Base-by-base conservation (phyloP, 2,113 vertebrate species). In the Diglossa brunneiventris region DNA sequence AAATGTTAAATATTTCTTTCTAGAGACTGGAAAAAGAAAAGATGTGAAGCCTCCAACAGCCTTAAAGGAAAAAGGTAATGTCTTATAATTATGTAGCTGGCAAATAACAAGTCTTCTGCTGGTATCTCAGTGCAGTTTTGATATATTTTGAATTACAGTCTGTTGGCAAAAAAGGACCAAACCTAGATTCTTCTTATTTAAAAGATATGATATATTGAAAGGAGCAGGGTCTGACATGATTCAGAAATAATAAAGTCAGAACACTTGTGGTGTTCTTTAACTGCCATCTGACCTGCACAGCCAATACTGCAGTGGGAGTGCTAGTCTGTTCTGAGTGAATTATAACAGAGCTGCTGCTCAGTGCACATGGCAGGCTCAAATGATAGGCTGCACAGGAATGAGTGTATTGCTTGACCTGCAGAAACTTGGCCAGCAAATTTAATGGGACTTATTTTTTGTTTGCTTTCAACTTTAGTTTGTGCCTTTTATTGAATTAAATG, bases 11-110 rank as follows among this genome's bases (percentile, higher is more conserved):
- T 95, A 28, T 96, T 97, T 97, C 82, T 97, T 96, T 96, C 74
- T 79, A 98, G 97, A 97, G 17, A 46, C 53, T 78, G 46, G 26
- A 90, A 98, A 97, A 81, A 96, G 42, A 67, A 98, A 97, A 97
- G 97, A 97, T 85, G 67, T 82, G 63, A 98, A 97, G 69, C 26
- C 87, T 92, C 77, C 94, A 91, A 55, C 82, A 95, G 66, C 77
- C 46, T 72, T 91, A 87, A 98, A 97, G 75, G 95, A 96, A 77
- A 98, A 97, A 96, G 97, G 97, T 98, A 98, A 97, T 49, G 80
- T 31, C 41, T 37, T 67, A 74, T 82, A 73, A 87, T 84, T 42
- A 92, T 72, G 75, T 94, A 33, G 2, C 26, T 89, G 37, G 30
- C 62, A 79, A 80, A 91, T 84, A 91, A 84, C 56, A 31, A 63